Conservation (phyloP, 2,113 vertebrate species). For the Lepus timidus region DNA sequence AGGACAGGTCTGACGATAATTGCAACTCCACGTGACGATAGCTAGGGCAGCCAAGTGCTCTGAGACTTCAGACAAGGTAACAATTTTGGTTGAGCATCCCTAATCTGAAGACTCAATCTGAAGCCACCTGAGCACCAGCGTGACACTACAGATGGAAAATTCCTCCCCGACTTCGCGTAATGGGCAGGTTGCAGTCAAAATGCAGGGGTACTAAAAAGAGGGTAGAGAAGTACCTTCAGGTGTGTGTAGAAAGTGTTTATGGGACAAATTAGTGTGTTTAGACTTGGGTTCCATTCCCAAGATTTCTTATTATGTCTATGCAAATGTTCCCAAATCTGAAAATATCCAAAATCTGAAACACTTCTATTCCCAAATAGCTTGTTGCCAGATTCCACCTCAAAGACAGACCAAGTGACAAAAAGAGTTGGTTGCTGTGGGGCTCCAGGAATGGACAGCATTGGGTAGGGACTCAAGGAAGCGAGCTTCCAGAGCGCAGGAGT, state of each 20-base stretch:
- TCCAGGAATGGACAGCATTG: background rate
- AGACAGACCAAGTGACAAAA: accelerated
- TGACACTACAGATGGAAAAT: no score
- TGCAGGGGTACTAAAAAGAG: background rate
- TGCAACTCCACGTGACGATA: background rate
- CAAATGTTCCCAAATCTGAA: background rate
- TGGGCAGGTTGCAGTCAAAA: background rate
- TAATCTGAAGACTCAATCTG: background rate
- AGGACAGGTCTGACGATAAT: accelerated
- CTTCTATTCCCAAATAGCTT: background rate
- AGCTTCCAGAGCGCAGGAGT: background rate
- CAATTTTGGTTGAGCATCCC: no score
- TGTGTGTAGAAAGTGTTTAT: accelerated
- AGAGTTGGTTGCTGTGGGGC: background rate
- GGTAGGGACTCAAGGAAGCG: accelerated
- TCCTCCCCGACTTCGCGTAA: background rate
- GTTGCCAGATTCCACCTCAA: background rate
- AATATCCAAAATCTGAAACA: background rate
- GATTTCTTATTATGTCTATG: background rate
- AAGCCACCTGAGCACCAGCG: background rate
- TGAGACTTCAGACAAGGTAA: background rate
- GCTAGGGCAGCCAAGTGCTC: accelerated
- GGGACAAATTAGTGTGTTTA: background rate
- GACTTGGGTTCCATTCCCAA: background rate
- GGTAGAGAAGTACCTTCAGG: background rate